phyloP scores from a whole-genome alignment of 2,888 invertebrate species.

The Pristionchus maxplancki region DNA sequence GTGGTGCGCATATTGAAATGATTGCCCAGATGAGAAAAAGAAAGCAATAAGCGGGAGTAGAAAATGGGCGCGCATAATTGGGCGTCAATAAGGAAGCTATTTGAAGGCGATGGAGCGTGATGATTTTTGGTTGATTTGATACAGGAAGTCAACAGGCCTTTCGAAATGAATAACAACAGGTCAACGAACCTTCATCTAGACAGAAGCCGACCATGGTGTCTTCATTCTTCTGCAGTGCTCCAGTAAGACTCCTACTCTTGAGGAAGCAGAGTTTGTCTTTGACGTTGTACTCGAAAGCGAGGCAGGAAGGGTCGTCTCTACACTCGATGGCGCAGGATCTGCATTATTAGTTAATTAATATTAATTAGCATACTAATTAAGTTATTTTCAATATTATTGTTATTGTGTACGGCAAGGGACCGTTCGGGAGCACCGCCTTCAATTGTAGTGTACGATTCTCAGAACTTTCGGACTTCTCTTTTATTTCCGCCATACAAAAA shows the following conservation, averaged over 20 bases:
- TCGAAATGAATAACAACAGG: not conserved
- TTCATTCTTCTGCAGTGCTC: constrained; percentile 54
- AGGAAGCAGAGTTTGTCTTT: constrained; percentile 56
- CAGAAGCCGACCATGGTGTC: constrained; percentile 60
- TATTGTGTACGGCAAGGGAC: not conserved
- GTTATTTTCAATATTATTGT: not conserved
- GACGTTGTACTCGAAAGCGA: constrained; percentile 60
- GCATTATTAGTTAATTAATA: constrained; percentile 24
- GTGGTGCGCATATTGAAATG: not conserved
- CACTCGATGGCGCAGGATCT: constrained; percentile 58
- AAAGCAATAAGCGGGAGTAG: not conserved
- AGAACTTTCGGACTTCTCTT: not conserved
- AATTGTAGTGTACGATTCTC: not conserved
- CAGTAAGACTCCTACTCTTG: constrained; percentile 59
- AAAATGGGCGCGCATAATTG: not conserved
- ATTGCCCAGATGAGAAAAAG: not conserved
- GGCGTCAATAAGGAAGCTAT: not conserved
- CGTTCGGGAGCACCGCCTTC: not conserved
- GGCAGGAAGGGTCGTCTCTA: constrained; percentile 61
- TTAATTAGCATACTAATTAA: constrained; percentile 13
- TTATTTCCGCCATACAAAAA: constrained; percentile 30
- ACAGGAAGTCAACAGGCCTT: not conserved
- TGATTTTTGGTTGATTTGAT: not conserved
- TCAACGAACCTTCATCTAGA: constrained; percentile 58
- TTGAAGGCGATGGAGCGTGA: not conserved